Conservation (phyloP, 2,888 invertebrate genomes). For the Eupithecia subfuscata region DNA sequence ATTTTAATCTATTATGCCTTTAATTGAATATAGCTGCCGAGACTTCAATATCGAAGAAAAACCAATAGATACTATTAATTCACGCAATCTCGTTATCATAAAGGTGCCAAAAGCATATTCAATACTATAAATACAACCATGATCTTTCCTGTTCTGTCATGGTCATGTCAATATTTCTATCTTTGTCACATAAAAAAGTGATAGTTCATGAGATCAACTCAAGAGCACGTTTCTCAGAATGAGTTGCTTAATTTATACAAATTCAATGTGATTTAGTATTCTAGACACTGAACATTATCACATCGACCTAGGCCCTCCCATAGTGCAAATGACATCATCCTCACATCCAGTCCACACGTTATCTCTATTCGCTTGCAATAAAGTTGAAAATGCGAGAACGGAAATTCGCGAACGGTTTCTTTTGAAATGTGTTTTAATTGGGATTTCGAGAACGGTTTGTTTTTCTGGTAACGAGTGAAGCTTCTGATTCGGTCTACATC, state of each 20-base stretch:
- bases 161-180: not conserved
- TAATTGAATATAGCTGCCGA: not conserved
- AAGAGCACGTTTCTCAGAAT: slow-evolving; percentile 11
- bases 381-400: not conserved
- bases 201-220: too few species aligned
- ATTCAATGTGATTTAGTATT: slow-evolving; percentile 22
- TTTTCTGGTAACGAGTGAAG: slow-evolving; percentile 9
- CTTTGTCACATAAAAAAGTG: not conserved
- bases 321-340: slow-evolving; percentile 34
- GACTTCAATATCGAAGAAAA: not conserved
- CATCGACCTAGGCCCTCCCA: slow-evolving; percentile 34
- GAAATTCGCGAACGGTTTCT: not conserved
- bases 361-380: slow-evolving; percentile 13
- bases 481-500: slow-evolving; percentile 14
- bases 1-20: not conserved
- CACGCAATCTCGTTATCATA: not conserved
- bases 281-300: slow-evolving; percentile 22
- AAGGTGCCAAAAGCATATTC: not conserved
- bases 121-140: not conserved
- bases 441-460: slow-evolving; percentile 8
- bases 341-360: slow-evolving; percentile 4
- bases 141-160: not conserved
- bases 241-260: slow-evolving; percentile 21
- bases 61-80: not conserved
- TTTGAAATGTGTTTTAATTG: slow-evolving; percentile 16